Percentiles rank a stretch among this genome's conserved stretches.
phyloP scores from a whole-genome alignment of 2,113 vertebrate genomes.

The Genyomyrus donnyi region DNA sequence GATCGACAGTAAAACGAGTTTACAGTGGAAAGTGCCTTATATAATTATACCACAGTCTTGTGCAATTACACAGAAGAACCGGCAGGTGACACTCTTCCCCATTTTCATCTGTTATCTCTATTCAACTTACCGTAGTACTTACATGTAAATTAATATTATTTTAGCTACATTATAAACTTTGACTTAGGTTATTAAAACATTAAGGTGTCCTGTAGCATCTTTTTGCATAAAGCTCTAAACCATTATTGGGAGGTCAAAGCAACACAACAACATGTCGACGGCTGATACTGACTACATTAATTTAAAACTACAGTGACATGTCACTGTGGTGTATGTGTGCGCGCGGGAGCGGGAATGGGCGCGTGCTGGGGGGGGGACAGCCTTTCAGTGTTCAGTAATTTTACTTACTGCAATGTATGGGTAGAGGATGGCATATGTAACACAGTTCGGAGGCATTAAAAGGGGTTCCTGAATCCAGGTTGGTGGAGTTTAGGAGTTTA shows the following conservation, averaged over 20 bases:
- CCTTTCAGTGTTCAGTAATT: not conserved
- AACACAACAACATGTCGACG: not conserved
- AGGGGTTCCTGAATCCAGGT: not conserved
- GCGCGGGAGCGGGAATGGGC: not conserved
- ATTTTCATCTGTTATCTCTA: not conserved
- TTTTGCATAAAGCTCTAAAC: not conserved
- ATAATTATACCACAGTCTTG: not conserved
- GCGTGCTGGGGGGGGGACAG: not conserved
- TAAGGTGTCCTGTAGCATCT: not conserved
- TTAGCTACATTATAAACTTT: not conserved
- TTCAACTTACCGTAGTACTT: not conserved
- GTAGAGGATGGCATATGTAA: not conserved
- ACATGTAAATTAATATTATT: not conserved
- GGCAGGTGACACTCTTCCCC: not conserved
- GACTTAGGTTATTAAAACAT: not conserved
- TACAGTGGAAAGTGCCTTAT: not conserved
- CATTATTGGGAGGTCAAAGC: not conserved
- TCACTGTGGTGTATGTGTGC: not conserved
- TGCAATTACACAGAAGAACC: not conserved
- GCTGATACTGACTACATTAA: not conserved
- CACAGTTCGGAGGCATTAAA: not conserved
- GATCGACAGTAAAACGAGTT: not conserved
- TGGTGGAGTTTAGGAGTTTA: not conserved
- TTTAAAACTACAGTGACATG: not conserved
- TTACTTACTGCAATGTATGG: not conserved